Base-by-base conservation (phyloP, 1,140 invertebrate genomes). In the Artemia franciscana region DNA sequence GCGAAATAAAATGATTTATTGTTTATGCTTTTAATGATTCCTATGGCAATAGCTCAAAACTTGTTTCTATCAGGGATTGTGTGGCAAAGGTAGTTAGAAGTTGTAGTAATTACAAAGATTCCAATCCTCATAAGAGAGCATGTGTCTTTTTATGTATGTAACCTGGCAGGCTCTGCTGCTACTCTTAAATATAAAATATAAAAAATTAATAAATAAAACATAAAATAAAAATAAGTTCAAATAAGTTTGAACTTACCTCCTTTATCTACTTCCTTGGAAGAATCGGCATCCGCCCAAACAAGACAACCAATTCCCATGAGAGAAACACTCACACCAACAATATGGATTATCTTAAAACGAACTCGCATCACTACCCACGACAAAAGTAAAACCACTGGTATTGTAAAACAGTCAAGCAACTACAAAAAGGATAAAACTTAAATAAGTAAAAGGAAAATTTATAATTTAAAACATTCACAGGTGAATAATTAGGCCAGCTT, bases 381-480 rank as follows among this genome's bases (percentile, higher is more conserved):
- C 26, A 87, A 73, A 5, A 82, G 78, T 65, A 91, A 71, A 4
- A 88, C 86, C 21, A 84, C 84, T 1, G 87, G 86, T 65, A 91
- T 87, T 21, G 85, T 85, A 63, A 87, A 86, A 72, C 88, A 91
- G 68, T 89, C 85, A 64, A 92, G 74, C 67, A 91, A 74, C 84
- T 91, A 77, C 76, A 83, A 83, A 27, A 65, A 21, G 1, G 12
- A 59, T 39, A 7, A 9, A 9, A 39, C 30, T 39, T 39, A 9
- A 9, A 65, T 26, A 57, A 26, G 24, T 5, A n/a, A 59, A 4
- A 1, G 60, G 24, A 57, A 18, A 2, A 23, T 27, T 59, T 28
- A 23, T 3, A 24, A 62, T 18, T 61, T 26, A 65, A 63, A 5
- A 62, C 21, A 62, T 9, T 9, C 24, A 60, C 27, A 60, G 9